A percentile compares a stretch with the other conserved stretches of the same genome.
These are phyloP conservation scores for Cheirogaleus medius DNA, from an alignment of 2,113 vertebrate genomes.

Conservation along the genomic window DNA sequence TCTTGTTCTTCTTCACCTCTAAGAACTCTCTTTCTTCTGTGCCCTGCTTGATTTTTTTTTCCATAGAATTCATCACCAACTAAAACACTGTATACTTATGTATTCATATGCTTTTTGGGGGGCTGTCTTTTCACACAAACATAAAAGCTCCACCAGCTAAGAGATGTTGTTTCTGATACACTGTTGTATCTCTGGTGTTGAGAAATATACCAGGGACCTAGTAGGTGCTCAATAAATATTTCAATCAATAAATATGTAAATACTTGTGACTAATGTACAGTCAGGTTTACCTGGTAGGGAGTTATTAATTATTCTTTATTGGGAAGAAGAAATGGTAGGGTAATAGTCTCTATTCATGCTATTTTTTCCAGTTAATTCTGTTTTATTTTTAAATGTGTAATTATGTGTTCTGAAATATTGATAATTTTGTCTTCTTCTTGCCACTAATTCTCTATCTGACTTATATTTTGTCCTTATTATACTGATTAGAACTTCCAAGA, in stretches of 20 bases:
- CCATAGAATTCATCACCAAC: background rate
- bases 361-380: background rate
- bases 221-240: background rate
- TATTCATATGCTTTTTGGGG: background rate
- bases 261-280: background rate
- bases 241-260: background rate
- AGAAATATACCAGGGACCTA: background rate
- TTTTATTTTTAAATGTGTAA: constrained; percentile 33
- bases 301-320: background rate
- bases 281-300: background rate
- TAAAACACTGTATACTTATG: background rate
- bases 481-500: background rate
- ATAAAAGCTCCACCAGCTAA: background rate
- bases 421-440: background rate
- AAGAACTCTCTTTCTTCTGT: background rate
- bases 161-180: background rate
- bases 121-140: background rate
- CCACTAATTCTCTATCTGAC: background rate
- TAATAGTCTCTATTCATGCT: background rate
- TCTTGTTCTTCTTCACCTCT: background rate
- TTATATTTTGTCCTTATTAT: background rate
- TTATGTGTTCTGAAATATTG: constrained; percentile 13
- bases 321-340: background rate
- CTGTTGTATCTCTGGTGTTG: background rate
- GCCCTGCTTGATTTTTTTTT: background rate